Percentiles rank a stretch among this genome's conserved stretches.
phyloP scores from a whole-genome alignment of 2,113 vertebrate genomes.

The Zosterops lateralis region DNA sequence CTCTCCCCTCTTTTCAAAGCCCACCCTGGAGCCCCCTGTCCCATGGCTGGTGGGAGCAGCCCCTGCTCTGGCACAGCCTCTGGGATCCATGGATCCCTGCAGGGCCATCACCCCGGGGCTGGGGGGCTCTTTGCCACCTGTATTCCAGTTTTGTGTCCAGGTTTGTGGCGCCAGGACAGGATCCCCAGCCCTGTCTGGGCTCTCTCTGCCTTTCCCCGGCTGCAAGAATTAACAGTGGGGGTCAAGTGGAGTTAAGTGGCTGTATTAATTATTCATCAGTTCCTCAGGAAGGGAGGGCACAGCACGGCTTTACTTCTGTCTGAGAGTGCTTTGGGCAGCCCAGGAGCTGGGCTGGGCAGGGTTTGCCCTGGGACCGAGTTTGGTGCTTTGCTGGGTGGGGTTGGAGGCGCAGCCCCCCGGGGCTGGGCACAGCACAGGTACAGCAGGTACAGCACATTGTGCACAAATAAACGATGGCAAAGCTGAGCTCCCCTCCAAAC shows the following conservation, averaged over 20 bases:
- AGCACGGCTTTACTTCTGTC: neutral
- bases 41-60: neutral
- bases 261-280: neutral
- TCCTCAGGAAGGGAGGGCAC: neutral
- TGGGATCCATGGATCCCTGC: neutral
- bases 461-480: neutral
- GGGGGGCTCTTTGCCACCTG: fast-evolving
- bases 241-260: neutral
- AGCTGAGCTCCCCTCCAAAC: neutral
- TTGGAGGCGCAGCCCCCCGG: neutral
- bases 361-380: neutral
- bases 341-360: neutral
- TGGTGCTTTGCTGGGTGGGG: no score
- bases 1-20: neutral
- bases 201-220: neutral
- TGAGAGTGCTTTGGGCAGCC: neutral
- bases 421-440: neutral
- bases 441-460: neutral
- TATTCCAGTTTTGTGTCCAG: neutral
- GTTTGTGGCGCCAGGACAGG: neutral
- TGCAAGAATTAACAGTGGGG: neutral
- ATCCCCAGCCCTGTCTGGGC: neutral
- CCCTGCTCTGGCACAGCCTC: no score
- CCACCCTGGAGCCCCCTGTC: neutral
- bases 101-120: neutral